Conservation (phyloP, 2,113 vertebrate genomes). For the Syrrhaptes paradoxus region DNA sequence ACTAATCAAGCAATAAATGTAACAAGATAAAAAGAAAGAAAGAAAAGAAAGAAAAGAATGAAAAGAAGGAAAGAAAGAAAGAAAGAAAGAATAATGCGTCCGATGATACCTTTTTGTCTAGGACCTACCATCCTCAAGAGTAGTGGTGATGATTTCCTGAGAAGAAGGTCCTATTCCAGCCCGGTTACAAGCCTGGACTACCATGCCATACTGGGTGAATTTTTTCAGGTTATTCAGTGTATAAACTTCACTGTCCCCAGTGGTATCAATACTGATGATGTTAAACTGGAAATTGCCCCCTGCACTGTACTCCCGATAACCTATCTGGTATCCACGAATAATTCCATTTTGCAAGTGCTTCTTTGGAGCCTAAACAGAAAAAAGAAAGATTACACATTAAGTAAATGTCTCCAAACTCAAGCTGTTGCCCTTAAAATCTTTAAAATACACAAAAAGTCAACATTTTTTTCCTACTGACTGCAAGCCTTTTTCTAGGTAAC, state of each 20-base stretch:
- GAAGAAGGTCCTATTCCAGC: slow-evolving; percentile 97
- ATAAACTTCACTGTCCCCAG: slow-evolving; percentile 91
- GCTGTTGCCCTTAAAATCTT: not conserved
- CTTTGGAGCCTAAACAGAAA: slow-evolving; percentile 85
- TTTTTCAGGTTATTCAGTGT: slow-evolving; percentile 94
- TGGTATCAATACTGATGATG: slow-evolving; percentile 96
- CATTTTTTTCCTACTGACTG: not conserved
- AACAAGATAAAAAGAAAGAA: not conserved
- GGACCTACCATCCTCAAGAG: slow-evolving; percentile 92
- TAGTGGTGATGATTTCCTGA: slow-evolving; percentile 96
- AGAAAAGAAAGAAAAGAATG: not conserved
- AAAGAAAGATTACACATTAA: not conserved
- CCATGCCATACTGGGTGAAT: slow-evolving; percentile 98
- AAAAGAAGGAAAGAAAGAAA: not conserved
- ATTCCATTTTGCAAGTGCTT: slow-evolving; percentile 96
- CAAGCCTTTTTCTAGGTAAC: not conserved
- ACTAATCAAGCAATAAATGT: not conserved
- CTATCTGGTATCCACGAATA: slow-evolving; percentile 97
- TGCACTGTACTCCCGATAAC: slow-evolving; percentile 93
- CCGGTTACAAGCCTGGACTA: slow-evolving; percentile 96
- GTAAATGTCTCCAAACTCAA: not conserved
- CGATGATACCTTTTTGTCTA: not conserved
- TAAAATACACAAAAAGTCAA: not conserved
- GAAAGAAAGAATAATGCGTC: not conserved
- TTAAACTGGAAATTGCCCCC: slow-evolving; percentile 97